Evolutionary conservation across 30 jellyfish, hydroid and myxozoan species (phyloP).

Genomic region (Aurelia aurita complex sp. Pacific): DNA sequence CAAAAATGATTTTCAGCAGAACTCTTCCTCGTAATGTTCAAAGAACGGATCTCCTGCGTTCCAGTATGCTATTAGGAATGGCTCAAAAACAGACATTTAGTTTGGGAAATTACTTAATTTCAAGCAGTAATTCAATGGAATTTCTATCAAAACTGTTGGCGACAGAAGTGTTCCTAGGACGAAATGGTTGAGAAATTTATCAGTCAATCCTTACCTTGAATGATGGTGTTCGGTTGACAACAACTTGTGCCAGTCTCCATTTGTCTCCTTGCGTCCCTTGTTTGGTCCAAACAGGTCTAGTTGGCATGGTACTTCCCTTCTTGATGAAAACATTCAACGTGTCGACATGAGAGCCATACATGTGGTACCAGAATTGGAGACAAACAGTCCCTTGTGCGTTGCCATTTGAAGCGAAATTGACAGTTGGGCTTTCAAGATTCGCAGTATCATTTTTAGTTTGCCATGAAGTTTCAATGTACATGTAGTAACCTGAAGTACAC

Average conservation of each 20-base stretch:
- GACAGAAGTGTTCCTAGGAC: no score
- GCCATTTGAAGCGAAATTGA: constrained; percentile 70
- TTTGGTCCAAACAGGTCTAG: constrained; percentile 89
- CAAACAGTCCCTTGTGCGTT: constrained; percentile 74
- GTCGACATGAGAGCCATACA: constrained; percentile 98
- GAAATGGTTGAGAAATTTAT: neutral
- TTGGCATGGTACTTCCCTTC: constrained; percentile 62
- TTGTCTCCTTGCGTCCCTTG: constrained; percentile 88
- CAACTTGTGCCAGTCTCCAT: constrained; percentile 93
- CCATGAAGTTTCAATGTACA: constrained; percentile 93
- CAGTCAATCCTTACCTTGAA: constrained; percentile 51
- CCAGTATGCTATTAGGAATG: no score
- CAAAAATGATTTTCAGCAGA: no score
- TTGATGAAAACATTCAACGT: constrained; percentile 65
- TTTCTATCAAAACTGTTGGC: no score
- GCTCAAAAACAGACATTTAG: no score
- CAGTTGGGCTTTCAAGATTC: constrained; percentile 66
- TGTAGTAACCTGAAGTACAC: constrained; percentile 77
- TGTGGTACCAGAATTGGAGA: constrained; percentile 95
- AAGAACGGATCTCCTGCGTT: no score
- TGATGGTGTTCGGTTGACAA: constrained; percentile 73
- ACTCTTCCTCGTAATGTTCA: no score
- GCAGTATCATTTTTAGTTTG: constrained; percentile 90
- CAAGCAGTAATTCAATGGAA: no score
- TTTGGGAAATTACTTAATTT: no score